Percentiles rank a stretch among this genome's conserved stretches.
Conservation (phyloP, 2,797 vertebrate species). For the Hephaestus fuliginosus region DNA sequence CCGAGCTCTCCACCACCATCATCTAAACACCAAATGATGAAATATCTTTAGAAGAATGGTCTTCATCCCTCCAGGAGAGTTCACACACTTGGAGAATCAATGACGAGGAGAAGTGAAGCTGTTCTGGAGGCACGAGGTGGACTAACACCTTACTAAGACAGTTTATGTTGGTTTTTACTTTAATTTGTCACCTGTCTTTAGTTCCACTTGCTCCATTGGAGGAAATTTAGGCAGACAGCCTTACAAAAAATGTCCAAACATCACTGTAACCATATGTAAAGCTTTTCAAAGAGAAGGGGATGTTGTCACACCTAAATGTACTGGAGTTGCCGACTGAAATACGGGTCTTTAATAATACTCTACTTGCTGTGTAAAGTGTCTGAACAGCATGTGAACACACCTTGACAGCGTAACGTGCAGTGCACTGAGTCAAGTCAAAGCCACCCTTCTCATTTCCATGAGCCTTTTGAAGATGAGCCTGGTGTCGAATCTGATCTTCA, state of each 20-base stretch:
- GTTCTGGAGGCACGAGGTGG: too few species aligned
- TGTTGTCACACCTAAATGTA: not conserved
- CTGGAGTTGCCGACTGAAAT: not conserved
- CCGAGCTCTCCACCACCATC: too few species aligned
- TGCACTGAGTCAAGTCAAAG: conserved; percentile 18
- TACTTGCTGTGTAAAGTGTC: not conserved
- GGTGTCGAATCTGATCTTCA: conserved; percentile 37
- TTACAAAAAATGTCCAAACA: not conserved
- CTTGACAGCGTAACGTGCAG: conserved; percentile 4
- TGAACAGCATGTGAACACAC: conserved; percentile 13
- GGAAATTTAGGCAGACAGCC: not conserved
- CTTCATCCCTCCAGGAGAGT: too few species aligned
- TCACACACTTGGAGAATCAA: too few species aligned
- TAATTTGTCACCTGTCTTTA: too few species aligned
- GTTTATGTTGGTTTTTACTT: too few species aligned
- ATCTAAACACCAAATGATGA: too few species aligned
- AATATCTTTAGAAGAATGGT: too few species aligned
- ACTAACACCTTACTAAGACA: too few species aligned
- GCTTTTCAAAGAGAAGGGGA: not conserved
- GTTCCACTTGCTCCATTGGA: not conserved
- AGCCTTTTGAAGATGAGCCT: conserved; percentile 49
- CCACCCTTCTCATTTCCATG: conserved; percentile 28
- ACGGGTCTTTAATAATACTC: not conserved
- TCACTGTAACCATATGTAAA: not conserved
- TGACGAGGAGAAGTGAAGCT: too few species aligned